Percentiles rank a stretch among this genome's conserved stretches.
These are phyloP conservation scores for Hyperoodon ampullatus DNA, from an alignment of 2,113 vertebrate species.

Conservation along the genomic window DNA sequence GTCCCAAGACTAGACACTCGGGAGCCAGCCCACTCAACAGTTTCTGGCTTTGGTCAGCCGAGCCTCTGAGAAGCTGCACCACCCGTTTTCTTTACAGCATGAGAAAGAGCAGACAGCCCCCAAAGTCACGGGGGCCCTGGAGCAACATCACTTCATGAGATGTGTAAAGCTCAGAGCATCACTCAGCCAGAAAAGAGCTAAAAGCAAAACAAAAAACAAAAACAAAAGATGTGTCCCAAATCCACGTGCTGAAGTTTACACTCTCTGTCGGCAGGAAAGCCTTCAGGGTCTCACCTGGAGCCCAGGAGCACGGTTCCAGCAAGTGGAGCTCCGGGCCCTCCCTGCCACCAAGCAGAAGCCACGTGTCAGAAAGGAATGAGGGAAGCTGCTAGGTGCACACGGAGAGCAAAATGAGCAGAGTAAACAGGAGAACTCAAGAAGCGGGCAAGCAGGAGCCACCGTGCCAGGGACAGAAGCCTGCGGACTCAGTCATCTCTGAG, in stretches of 20 bases:
- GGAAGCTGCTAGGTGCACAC: background rate
- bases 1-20: background rate
- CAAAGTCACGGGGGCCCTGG: too few species aligned
- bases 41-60: background rate
- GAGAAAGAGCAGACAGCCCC: background rate
- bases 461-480: background rate
- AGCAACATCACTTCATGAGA: background rate
- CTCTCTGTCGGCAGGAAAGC: background rate
- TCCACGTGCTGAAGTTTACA: background rate
- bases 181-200: background rate
- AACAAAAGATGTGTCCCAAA: background rate
- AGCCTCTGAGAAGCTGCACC: background rate
- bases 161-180: too few species aligned
- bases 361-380: accelerated
- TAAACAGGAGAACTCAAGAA: background rate
- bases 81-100: background rate
- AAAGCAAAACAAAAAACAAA: background rate
- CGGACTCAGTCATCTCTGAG: background rate
- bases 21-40: background rate
- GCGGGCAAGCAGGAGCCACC: background rate
- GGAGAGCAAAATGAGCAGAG: background rate
- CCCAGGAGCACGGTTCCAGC: background rate
- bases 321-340: background rate
- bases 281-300: background rate
- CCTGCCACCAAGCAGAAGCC: background rate